A percentile compares a stretch with the other conserved stretches of the same genome.
These are phyloP conservation scores for Phragmatobia fuliginosa DNA, from an alignment of 2,888 invertebrate species.

Conservation along the genomic window DNA sequence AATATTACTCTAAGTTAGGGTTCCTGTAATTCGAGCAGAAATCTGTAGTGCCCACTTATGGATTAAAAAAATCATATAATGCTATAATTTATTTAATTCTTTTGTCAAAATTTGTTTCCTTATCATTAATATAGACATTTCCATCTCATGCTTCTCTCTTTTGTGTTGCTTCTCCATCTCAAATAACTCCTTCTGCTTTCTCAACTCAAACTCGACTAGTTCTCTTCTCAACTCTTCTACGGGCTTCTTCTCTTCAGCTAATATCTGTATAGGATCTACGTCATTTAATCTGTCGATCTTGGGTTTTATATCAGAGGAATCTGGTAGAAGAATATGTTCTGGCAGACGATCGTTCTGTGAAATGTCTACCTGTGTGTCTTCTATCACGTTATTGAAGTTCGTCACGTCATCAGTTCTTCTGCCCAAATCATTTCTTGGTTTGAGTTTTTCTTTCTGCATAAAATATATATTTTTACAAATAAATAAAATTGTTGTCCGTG, in stretches of 20 bases:
- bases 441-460: conserved; percentile 25
- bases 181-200: conserved; percentile 47
- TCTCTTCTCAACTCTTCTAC: conserved; percentile 45
- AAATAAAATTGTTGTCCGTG: too few species aligned
- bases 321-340: conserved; percentile 34
- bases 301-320: conserved; percentile 37
- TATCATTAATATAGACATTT: conserved; percentile 47
- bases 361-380: conserved; percentile 29
- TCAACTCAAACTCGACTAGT: conserved; percentile 50
- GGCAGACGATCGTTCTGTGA: conserved; percentile 28
- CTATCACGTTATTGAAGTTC: conserved; percentile 11
- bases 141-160: conserved; percentile 48
- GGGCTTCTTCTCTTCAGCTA: conserved; percentile 28
- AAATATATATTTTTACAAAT: too few species aligned
- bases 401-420: conserved; percentile 39
- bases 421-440: conserved; percentile 17
- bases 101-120: conserved; percentile 45
- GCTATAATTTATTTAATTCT: conserved; percentile 44
- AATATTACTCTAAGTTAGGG: too few species aligned
- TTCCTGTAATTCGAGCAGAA: too few species aligned
- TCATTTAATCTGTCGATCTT: conserved; percentile 17
- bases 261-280: conserved; percentile 39
- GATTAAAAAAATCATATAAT: neutral
- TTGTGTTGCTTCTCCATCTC: conserved; percentile 49
- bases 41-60: too few species aligned